Conservation (phyloP, 1,140 invertebrate species). For the Gryllus bimaculatus region DNA sequence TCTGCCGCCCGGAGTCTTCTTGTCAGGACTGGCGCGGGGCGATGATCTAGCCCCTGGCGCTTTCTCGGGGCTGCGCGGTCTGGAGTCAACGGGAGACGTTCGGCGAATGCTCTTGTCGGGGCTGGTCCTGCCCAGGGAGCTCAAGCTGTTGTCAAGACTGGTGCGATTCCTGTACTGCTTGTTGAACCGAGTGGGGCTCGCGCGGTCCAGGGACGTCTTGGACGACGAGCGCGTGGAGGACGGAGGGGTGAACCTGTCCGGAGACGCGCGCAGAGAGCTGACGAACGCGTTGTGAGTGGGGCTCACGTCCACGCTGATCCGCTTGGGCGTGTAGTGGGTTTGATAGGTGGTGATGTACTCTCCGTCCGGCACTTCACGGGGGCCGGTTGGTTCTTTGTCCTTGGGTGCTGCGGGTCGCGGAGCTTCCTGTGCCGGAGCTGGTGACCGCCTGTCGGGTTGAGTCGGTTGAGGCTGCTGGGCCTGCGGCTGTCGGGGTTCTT, state of each 20-base stretch:
- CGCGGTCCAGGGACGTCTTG: conserved; percentile 25
- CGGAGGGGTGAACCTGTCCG: conserved; percentile 37
- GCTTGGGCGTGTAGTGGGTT: conserved; percentile 42
- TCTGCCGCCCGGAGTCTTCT: conserved; percentile 35
- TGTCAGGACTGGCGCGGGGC: conserved; percentile 7
- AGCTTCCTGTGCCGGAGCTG: neutral
- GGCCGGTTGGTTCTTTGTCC: neutral
- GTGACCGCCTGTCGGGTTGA: neutral
- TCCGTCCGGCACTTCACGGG: conserved; percentile 28
- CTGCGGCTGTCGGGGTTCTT: neutral
- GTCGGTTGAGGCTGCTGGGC: neutral
- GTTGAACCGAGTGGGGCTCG: conserved; percentile 13
- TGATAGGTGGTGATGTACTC: conserved; percentile 50
- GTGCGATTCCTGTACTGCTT: conserved; percentile 13
- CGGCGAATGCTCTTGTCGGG: neutral
- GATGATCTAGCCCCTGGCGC: neutral
- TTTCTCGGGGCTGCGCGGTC: conserved; percentile 13
- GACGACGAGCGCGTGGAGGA: conserved; percentile 39
- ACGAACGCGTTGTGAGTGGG: conserved; percentile 61
- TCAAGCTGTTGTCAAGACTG: conserved; percentile 16
- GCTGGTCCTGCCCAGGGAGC: conserved; percentile 13
- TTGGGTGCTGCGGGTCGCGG: neutral
- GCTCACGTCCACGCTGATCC: conserved; percentile 50
- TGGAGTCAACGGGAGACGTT: neutral
- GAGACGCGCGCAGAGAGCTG: conserved; percentile 51